A percentile compares a stretch with the other conserved stretches of the same genome.
Conservation (phyloP, 2,888 invertebrate genomes). For the Lasioglossum lativentre region DNA sequence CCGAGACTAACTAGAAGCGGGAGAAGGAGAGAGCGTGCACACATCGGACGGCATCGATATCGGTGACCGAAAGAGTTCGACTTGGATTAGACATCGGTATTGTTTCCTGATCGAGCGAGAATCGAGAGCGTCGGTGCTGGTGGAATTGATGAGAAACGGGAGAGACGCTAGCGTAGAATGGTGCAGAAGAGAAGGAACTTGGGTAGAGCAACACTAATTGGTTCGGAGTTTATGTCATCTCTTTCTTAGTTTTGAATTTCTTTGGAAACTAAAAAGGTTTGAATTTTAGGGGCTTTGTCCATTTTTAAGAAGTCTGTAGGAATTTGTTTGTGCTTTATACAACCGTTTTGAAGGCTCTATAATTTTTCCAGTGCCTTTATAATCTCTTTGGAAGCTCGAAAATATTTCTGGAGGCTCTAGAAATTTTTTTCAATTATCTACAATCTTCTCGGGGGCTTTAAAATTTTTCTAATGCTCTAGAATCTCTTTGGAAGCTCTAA, state of each 20-base stretch:
- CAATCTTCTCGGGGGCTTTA: neutral
- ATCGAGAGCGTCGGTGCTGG: too few relatives aligned
- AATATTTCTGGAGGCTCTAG: neutral
- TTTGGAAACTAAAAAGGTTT: too few relatives aligned
- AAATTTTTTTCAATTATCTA: neutral
- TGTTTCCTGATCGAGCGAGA: neutral
- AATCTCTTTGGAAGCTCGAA: neutral
- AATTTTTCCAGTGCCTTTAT: neutral
- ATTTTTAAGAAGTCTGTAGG: too few relatives aligned
- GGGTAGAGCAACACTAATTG: neutral
- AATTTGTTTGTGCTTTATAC: too few relatives aligned
- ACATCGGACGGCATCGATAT: constrained; percentile 15
- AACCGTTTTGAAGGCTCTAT: neutral
- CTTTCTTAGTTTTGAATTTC: neutral
- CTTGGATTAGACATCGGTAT: neutral
- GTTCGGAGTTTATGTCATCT: neutral
- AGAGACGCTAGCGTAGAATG: neutral
- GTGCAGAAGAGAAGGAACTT: neutral
- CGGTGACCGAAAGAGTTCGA: neutral
- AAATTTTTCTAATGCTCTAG: neutral
- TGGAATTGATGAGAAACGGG: neutral
- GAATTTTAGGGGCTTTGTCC: too few relatives aligned
- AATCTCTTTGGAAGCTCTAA: neutral
- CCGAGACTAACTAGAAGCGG: constrained; percentile 4
- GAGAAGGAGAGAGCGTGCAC: neutral